Evolutionary conservation across 2,888 invertebrate genomes (phyloP), one percentile per base, ranked within the genome.

Genomic region (Poecilobothrus nobilitatus): DNA sequence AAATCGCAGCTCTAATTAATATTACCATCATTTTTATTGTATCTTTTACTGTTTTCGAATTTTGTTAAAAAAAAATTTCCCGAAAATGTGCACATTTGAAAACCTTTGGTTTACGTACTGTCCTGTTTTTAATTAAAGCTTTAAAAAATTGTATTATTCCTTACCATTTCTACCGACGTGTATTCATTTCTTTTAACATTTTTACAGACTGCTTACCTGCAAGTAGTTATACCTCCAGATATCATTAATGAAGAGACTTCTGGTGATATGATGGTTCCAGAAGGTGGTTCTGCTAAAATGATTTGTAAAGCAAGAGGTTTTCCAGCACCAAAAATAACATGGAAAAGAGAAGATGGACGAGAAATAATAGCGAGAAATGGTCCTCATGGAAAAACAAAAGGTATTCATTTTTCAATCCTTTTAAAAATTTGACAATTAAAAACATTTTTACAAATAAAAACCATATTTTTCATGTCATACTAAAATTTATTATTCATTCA

Each of bases 181-280:
- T n/a, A n/a, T n/a, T n/a, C n/a, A n/a, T n/a, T n/a, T n/a, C n/a
- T n/a, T n/a, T n/a, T n/a, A n/a, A n/a, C n/a, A n/a, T n/a, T n/a
- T n/a, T n/a, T n/a, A n/a, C n/a, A 92, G 91, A 91, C 91, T 74
- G 94, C 94, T 73, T 92, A 87, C 80, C 83, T 95, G 78, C 94
- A 95, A 82, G 95, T 95, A 73, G 94, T 95, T 41, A 93, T 94
- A 77, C 93, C 94, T 44, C 94, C 94, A 68, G 94, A 94, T 78
- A 93, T 94, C 74, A 85, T 93, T 75, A 91, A 91, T 78, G 94
- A 94, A 78, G 94, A 94, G 79, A 94, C 94, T 12, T 92, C 94
- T 67, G 94, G 94, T 18, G 95, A 95, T 79, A 89, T 95, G 87
- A 94, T 94, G 91, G 94, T 95, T 68, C 93, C 93, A n/a, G 94